Conservation (phyloP, 2,113 vertebrate species). For the Plotosus lineatus region DNA sequence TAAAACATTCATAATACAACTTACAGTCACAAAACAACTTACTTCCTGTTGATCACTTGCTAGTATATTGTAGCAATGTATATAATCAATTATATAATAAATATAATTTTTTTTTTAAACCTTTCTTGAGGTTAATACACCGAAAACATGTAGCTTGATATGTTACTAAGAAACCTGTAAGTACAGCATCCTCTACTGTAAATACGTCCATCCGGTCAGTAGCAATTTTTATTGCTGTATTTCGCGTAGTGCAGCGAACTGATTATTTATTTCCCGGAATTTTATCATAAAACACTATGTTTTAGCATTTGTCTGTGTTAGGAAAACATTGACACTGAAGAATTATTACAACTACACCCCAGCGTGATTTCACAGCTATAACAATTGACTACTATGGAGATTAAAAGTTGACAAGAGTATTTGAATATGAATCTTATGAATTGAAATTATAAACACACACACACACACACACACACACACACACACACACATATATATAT, state of each 20-base stretch:
- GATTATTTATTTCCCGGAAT: too few species aligned
- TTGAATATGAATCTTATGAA: not conserved
- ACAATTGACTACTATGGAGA: not conserved
- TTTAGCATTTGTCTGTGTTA: too few species aligned
- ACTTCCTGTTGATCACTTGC: not conserved
- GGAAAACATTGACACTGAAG: not conserved
- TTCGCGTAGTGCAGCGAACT: too few species aligned
- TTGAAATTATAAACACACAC: not conserved
- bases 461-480: too few species aligned
- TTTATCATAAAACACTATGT: too few species aligned
- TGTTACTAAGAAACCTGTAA: not conserved
- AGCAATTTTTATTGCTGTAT: not conserved
- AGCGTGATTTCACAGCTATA: not conserved
- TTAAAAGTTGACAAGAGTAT: not conserved
- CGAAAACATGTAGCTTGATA: not conserved
- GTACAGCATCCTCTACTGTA: not conserved
- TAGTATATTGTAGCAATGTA: not conserved
- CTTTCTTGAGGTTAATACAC: not conserved
- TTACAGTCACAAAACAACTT: not conserved
- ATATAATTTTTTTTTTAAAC: not conserved
- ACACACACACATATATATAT: too few species aligned
- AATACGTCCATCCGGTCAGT: not conserved
- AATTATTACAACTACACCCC: not conserved
- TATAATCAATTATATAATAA: not conserved
- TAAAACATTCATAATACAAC: not conserved